phyloP scores from a whole-genome alignment of 2,888 invertebrate genomes.

The Hydroisotoma schaefferi region DNA sequence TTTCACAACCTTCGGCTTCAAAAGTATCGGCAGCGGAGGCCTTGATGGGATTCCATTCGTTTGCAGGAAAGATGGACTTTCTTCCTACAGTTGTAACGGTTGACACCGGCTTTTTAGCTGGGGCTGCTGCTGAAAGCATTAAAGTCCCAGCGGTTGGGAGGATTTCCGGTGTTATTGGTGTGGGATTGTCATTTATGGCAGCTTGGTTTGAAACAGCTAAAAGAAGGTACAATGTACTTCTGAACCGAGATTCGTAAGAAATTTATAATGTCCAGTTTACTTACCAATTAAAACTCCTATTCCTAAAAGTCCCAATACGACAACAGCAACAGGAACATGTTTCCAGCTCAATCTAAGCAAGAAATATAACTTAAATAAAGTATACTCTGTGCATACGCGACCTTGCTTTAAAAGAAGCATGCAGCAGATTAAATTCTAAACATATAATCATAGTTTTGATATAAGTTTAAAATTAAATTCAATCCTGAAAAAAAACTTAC shows the following conservation, averaged over 20 bases:
- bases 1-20: constrained; percentile 23
- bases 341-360: constrained; percentile 18
- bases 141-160: background rate
- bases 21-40: constrained; percentile 5
- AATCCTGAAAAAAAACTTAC: background rate
- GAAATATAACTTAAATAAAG: background rate
- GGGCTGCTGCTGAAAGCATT: background rate
- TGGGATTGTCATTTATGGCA: background rate
- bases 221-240: background rate
- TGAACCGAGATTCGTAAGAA: background rate
- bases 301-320: constrained; percentile 6
- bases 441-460: background rate
- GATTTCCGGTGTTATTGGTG: background rate
- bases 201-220: background rate
- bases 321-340: constrained; percentile 7
- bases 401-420: too few species aligned
- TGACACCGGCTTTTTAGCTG: background rate
- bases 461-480: background rate
- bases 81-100: background rate
- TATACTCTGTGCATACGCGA: too few species aligned
- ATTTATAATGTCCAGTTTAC: background rate
- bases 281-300: constrained; percentile 13
- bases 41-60: background rate
- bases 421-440: background rate
- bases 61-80: background rate